Conservation (phyloP, 2,113 vertebrate genomes). For the Hydropotes inermis region DNA sequence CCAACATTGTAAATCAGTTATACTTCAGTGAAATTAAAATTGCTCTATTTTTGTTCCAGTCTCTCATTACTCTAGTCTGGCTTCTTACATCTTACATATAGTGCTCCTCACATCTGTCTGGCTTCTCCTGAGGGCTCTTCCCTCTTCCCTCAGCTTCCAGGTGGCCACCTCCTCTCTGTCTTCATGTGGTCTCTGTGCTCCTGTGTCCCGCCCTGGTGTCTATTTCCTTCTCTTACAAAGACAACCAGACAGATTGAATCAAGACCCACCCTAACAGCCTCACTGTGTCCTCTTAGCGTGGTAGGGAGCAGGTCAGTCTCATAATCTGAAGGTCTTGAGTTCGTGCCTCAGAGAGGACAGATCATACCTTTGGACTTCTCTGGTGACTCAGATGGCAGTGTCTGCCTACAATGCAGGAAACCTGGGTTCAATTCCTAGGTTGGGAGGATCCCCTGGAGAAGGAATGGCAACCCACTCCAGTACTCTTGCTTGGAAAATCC, state of each 20-base stretch:
- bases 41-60: background rate
- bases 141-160: background rate
- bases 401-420: background rate
- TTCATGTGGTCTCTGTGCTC: background rate
- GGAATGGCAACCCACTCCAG: background rate
- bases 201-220: background rate
- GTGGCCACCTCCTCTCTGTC: background rate
- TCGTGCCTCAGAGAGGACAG: background rate
- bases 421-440: background rate
- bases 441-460: background rate
- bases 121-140: background rate
- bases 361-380: background rate
- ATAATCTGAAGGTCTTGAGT: background rate
- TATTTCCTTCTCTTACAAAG: background rate
- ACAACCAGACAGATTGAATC: background rate
- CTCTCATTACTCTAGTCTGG: background rate
- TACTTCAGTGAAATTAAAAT: background rate
- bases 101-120: background rate
- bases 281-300: background rate
- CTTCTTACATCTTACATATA: background rate
- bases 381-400: background rate
- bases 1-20: background rate
- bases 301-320: rapidly evolving
- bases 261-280: background rate
- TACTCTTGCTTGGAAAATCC: background rate